Evolutionary conservation across 2,888 invertebrate species (phyloP).

Genomic region (Sclerodermus sp.): DNA sequence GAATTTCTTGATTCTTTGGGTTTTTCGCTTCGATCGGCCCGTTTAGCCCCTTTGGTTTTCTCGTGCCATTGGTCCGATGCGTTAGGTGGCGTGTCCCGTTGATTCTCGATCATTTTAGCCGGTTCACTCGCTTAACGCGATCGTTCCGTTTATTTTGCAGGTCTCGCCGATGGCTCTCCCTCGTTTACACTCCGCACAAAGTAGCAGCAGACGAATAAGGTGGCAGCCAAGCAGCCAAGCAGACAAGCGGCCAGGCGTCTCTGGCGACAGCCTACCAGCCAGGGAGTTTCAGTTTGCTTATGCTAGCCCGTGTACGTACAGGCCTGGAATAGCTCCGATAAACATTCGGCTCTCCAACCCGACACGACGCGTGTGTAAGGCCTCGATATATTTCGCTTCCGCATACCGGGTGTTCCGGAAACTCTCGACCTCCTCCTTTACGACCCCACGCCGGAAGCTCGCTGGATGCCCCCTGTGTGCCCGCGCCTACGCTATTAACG

Average conservation of each 20-base stretch:
- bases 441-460: slow-evolving; percentile 13
- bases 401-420: slow-evolving; percentile 11
- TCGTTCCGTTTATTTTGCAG: too few species aligned
- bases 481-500: not conserved
- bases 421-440: not conserved
- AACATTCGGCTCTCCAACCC: slow-evolving; percentile 33
- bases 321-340: slow-evolving; percentile 46
- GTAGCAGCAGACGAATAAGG: too few species aligned
- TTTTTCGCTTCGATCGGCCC: too few species aligned
- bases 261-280: not conserved
- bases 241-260: not conserved
- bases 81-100: too few species aligned
- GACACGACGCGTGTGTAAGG: slow-evolving; percentile 13
- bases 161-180: too few species aligned
- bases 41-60: too few species aligned
- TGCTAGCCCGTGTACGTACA: not conserved
- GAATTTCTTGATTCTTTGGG: too few species aligned
- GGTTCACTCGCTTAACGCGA: too few species aligned
- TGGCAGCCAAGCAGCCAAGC: too few species aligned
- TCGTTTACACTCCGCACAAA: too few species aligned
- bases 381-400: slow-evolving; percentile 18
- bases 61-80: too few species aligned
- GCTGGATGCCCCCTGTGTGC: slow-evolving; percentile 8
- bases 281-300: not conserved
- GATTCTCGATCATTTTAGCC: too few species aligned